Conservation (phyloP, 2,888 invertebrate genomes). For the Strigamia transsilvanica region DNA sequence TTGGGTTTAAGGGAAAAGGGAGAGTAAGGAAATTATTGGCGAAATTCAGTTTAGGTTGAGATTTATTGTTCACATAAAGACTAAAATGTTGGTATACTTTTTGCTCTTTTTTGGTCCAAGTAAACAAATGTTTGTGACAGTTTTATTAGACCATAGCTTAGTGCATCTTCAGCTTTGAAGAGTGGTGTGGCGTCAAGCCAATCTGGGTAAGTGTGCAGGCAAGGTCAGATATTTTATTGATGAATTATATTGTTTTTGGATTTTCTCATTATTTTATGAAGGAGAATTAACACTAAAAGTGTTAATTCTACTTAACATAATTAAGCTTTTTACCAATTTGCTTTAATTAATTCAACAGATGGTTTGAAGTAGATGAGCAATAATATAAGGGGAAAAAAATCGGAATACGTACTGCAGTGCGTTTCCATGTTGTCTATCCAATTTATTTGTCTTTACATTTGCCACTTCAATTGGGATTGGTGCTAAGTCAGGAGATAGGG, state of each 20-base stretch:
- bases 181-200: slow-evolving; percentile 15
- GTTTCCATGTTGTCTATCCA: too few species aligned
- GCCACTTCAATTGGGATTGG: too few species aligned
- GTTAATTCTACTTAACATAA: too few species aligned
- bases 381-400: neutral
- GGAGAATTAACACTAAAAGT: neutral
- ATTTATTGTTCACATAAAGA: neutral
- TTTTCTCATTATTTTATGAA: neutral
- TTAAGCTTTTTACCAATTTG: neutral
- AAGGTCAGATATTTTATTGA: slow-evolving; percentile 13
- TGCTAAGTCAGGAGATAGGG: too few species aligned
- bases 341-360: slow-evolving; percentile 7
- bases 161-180: slow-evolving; percentile 44
- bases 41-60: neutral
- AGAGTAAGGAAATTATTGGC: neutral
- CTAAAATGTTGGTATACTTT: slow-evolving; percentile 14
- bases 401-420: too few species aligned
- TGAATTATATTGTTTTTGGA: neutral
- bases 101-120: neutral
- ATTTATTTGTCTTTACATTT: too few species aligned
- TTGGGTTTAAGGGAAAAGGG: neutral
- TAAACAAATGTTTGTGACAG: slow-evolving; percentile 49
- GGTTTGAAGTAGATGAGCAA: neutral
- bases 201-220: neutral
- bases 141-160: slow-evolving; percentile 48